Base-by-base conservation (phyloP, 2,888 invertebrate genomes). In the Aphidius colemani region DNA sequence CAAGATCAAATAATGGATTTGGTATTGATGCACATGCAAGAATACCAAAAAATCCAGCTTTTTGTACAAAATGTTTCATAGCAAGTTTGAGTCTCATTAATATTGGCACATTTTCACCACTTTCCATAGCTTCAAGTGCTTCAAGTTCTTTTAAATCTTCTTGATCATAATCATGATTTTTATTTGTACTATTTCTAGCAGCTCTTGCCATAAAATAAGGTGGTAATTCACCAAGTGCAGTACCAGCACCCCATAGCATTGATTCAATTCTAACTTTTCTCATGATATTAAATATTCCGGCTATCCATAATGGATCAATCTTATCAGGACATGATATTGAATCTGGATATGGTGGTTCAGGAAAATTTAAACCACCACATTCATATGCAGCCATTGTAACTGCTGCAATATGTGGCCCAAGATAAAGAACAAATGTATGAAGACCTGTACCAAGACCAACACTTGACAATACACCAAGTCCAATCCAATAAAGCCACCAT, bases 141-240 rank as follows among this genome's bases (percentile, higher is more conserved):
- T 91, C 89, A 73, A 92, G 89, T 76, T 92, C 91, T 70, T 88
- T 88, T 69, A 93, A 83, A 71, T 92, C 91, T 30, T 30, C 30
- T 30, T 30, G 30, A 72, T 92, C 90, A 64, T 80, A 78, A 74
- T 89, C 88, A 63, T 74, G 78, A 67, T 74, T 74, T 66, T 67
- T 74, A 60, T 79, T 74, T 48, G 76, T 67, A 69, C 80, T 81
- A 30, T 93, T 85, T 8, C 94, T 83, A 0, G 94, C 93, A 6
- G 98, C 97, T 67, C 95, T 86, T n/a, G 99, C 99, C 97, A 99
- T 98, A 84, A 99, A 99, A 86, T 99, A 99, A 0, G 99, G 99
- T 4, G 99, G 99, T 70, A 99, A 84, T 82, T 99, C 99, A 0
- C 99, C 99, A n/a, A 99, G 85, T 0, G 99, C 99, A 0, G 99